Conservation (phyloP, 2,888 invertebrate species). For the Tillus elongatus region DNA sequence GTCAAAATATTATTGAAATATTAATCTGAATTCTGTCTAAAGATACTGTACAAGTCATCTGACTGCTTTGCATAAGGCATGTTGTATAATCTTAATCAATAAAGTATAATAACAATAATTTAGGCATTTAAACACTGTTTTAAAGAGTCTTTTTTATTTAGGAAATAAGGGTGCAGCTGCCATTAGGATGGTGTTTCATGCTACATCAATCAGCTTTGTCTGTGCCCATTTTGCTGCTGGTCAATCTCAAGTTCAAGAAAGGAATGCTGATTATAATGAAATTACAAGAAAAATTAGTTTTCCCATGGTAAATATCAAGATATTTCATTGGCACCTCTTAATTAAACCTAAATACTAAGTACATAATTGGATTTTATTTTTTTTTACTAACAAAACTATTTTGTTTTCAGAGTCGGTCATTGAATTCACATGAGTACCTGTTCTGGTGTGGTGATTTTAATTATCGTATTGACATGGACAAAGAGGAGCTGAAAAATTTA, state of each 20-base stretch:
- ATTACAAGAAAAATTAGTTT: conserved; percentile 85
- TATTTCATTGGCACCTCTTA: no score
- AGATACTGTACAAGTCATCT: no score
- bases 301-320: conserved; percentile 54
- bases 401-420: conserved; percentile 58
- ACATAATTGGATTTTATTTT: no score
- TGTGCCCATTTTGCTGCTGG: conserved; percentile 99
- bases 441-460: conserved; percentile 99
- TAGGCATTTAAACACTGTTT: conserved; percentile 4
- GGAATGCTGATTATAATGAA: conserved; percentile 95
- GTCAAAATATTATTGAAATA: no score
- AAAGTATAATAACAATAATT: background rate
- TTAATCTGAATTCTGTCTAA: no score
- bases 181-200: conserved; percentile 82
- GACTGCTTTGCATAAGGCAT: no score
- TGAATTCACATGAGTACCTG: conserved; percentile 94
- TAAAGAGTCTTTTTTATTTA: conserved; percentile 11
- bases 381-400: conserved; percentile 4
- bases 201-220: conserved; percentile 93
- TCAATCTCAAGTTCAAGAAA: conserved; percentile 87
- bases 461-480: conserved; percentile 92
- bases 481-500: conserved; percentile 83
- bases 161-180: conserved; percentile 95
- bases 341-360: no score
- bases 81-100: no score